Conservation (phyloP, 2,113 vertebrate species). For the Sciurus niger region DNA sequence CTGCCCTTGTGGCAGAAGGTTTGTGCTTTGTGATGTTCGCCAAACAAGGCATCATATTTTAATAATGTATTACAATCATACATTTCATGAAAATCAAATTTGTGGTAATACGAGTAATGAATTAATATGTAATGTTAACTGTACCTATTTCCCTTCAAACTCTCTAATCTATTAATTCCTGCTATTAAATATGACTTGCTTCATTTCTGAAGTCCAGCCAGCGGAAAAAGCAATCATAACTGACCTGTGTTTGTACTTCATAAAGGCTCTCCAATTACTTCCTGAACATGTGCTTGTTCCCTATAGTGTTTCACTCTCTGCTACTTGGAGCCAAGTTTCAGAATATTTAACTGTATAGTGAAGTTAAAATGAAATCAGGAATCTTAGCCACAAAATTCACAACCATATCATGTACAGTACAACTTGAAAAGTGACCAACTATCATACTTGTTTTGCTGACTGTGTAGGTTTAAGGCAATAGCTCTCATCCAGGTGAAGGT, state of each 20-base stretch:
- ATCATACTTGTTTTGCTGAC: not conserved
- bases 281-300: conserved; percentile 59
- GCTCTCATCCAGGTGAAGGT: not conserved
- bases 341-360: not conserved
- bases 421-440: conserved; percentile 13
- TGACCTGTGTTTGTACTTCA: conserved; percentile 58
- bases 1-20: not conserved
- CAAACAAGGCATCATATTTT: not conserved
- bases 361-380: conserved; percentile 3
- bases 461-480: not conserved
- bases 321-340: conserved; percentile 44
- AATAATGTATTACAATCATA: not conserved
- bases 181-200: conserved; percentile 30
- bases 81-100: not conserved
- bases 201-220: conserved; percentile 68
- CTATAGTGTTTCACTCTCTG: conserved; percentile 17
- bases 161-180: conserved; percentile 7
- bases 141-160: conserved; percentile 53
- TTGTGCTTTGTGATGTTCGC: conserved; percentile 25
- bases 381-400: conserved; percentile 11
- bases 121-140: conserved; percentile 8
- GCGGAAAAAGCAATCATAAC: not conserved
- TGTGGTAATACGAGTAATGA: not conserved
- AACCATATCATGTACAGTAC: not conserved
- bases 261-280: conserved; percentile 35